Evolutionary conservation across 2,113 vertebrate species (phyloP), one percentile per base, ranked within the genome.

Genomic region (Tetrao urogallus): DNA sequence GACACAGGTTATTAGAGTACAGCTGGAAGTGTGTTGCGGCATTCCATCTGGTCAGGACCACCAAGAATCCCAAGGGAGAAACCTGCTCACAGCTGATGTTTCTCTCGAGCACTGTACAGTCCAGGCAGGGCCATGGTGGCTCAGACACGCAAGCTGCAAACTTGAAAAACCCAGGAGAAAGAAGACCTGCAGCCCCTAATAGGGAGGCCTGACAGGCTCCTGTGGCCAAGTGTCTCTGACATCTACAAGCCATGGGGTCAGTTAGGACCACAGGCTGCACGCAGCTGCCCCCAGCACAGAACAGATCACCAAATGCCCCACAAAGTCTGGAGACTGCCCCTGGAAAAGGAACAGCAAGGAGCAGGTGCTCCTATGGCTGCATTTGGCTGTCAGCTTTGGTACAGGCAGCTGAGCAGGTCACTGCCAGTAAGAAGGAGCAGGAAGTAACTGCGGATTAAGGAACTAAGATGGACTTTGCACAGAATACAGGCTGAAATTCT

Each of bases 221-320:
- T 50, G n/a, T 65, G 77, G 40, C 50, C 27, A n/a, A 61, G 45
- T 20, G 28, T 24, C 48, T 28, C 16, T 15, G 32, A 48, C 69
- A 21, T 42, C 32, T 17, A 32, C 38, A 38, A 27, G 60, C 34
- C 34, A 15, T 24, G 34, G 34, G n/a, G 13, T 14, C 34, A 36
- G 58, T 14, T 11, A 20, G 6, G 15, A 40, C 27, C 16, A 28
- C 24, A 22, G 85, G 30, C 28, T 4, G 3, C 10, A 7, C 15
- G 34, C 22, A 22, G 34, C 36, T 34, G 69, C 58, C 61, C 50
- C 47, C 28, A 42, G 58, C 21, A 42, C 24, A 84, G 11, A 4
- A 1, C 6, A 0, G 0, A 6, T 18, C 57, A 61, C 9, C 0
- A 0, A 65, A 52, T 3, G 27, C 4, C 3, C 42, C 5, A 11